Percentiles rank a stretch among this genome's conserved stretches.
phyloP scores from a whole-genome alignment of 2,797 vertebrate genomes.

The Percopsis omiscomaycus region DNA sequence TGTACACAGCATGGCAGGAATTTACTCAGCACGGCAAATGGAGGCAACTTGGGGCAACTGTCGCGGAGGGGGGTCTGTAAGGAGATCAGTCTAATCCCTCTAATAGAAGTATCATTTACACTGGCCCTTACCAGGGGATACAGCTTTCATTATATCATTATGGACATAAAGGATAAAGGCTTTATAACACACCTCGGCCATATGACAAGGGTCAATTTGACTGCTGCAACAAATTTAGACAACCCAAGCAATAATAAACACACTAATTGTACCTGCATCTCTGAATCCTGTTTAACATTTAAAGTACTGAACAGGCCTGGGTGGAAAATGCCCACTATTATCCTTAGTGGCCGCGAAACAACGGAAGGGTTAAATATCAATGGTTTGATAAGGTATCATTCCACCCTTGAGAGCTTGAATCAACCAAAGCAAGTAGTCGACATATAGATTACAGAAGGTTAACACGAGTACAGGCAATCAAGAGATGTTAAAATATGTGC shows the following conservation, averaged over 20 bases:
- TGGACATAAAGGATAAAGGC: constrained; percentile 33
- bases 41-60: constrained; percentile 77
- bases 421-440: constrained; percentile 1
- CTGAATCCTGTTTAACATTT: background rate
- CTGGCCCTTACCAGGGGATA: constrained; percentile 56
- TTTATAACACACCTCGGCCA: constrained; percentile 15
- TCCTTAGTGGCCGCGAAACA: constrained; percentile 1
- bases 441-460: constrained; percentile 49
- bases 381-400: constrained; percentile 36
- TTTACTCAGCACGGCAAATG: constrained; percentile 74
- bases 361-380: constrained; percentile 26
- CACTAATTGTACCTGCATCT: background rate
- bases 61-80: constrained; percentile 76
- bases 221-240: constrained; percentile 22
- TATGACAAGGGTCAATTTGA: constrained; percentile 19
- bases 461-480: constrained; percentile 50
- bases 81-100: constrained; percentile 78
- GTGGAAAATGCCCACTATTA: background rate
- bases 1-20: constrained; percentile 73
- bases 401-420: constrained; percentile 14
- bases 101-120: constrained; percentile 79
- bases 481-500: constrained; percentile 35
- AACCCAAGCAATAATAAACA: background rate
- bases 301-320: no score
- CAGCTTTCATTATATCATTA: constrained; percentile 52